A percentile compares a stretch with the other conserved stretches of the same genome.
These are phyloP conservation scores for Tiphia femorata DNA, from an alignment of 2,888 invertebrate species.

Conservation along the genomic window DNA sequence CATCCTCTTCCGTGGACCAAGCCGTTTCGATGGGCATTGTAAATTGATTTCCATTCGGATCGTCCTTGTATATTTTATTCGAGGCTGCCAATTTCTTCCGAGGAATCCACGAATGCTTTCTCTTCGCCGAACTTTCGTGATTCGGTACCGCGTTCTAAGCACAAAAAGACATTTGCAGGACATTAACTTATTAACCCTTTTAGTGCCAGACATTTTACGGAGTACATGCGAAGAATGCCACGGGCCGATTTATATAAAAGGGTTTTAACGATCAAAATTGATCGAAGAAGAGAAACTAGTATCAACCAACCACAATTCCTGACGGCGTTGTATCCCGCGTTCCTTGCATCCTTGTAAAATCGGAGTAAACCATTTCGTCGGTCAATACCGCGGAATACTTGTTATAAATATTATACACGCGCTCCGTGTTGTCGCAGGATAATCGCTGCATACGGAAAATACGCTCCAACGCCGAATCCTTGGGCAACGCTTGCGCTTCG, in stretches of 20 bases:
- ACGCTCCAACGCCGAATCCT: slow-evolving; percentile 74
- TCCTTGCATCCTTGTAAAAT: slow-evolving; percentile 28
- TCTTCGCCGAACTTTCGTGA: background rate
- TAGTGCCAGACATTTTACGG: no score
- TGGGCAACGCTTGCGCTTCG: slow-evolving; percentile 56
- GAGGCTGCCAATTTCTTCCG: background rate
- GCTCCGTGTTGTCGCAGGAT: slow-evolving; percentile 59
- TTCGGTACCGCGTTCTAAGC: no score
- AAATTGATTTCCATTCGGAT: slow-evolving; percentile 2
- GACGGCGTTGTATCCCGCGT: no score
- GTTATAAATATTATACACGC: slow-evolving; percentile 62
- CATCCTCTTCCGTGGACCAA: background rate
- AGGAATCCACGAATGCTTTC: background rate
- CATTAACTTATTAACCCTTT: no score
- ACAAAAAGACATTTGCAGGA: no score
- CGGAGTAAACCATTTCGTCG: slow-evolving; percentile 55
- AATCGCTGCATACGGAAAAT: slow-evolving; percentile 74
- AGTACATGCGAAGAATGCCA: no score
- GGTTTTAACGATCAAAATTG: no score
- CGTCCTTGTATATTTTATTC: background rate
- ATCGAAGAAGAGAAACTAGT: no score
- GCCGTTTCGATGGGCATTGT: background rate
- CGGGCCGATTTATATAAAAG: no score
- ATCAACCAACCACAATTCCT: no score
- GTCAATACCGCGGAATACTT: slow-evolving; percentile 44